Base-by-base conservation (phyloP, 2,888 invertebrate species). In the Beris morrisii region DNA sequence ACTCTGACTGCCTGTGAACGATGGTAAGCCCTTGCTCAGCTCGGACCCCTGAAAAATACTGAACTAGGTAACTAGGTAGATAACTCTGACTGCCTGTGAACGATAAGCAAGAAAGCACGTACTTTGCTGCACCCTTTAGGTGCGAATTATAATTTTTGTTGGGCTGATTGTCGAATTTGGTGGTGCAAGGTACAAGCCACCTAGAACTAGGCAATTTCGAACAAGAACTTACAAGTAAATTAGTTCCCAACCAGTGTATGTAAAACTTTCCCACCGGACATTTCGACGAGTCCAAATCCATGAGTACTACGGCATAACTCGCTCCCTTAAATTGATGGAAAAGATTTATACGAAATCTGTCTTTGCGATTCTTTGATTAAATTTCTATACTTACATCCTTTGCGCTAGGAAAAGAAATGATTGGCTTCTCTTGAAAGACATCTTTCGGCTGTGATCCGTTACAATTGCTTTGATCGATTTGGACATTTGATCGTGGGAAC, bases 221-320 rank as follows among this genome's bases (percentile, higher is more conserved):
- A 22, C 4, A 38, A 43, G 1, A 15, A 48, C 31, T 48, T 59
- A 59, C 58, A 11, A 31, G 58, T 9, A 59, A 30, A 59, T 59
- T 59, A 12, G 58, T 48, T 12, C 46, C 43, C 46, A 46, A 30
- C 58, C 58, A 59, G 31, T 59, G 58, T 9, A 59, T 59, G 6
- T 59, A 48, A 59, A 59, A 59, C n/a, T 48, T 46, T 5, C 11
- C 31, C 4, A 45, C 5, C 12, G 22, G 9, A 28, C 58, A 58
- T 11, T 45, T 46, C 7, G 45, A 45, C 22, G 45, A 11, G 12
- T 58, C 45, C 12, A 58, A 5, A 13, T 58, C 46, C 58, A 58
- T 58, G 3, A 58, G 30, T 9, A 58, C 22, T 28, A 58, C 45
- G 5, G 15, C 46, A 13, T 58, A 58, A 5, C 30, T 46, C 4